Evolutionary conservation across 1,140 invertebrate genomes (phyloP).

Genomic region (Hyles vespertilio): DNA sequence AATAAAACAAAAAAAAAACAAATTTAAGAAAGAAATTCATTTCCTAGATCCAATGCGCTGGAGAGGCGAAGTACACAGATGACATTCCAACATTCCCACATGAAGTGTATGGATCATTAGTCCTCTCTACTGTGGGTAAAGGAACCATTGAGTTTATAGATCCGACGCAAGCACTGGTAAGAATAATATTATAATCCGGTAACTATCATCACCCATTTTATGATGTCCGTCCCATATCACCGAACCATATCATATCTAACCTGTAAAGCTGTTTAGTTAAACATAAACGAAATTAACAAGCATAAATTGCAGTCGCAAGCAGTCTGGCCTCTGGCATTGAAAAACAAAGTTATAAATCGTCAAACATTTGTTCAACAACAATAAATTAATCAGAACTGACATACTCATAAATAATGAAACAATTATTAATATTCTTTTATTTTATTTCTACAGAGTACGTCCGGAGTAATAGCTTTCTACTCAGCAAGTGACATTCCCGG

Average conservation of each 20-base stretch:
- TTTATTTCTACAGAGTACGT: constrained; percentile 24
- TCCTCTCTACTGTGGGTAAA: constrained; percentile 55
- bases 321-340: too few species aligned
- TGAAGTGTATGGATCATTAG: constrained; percentile 80
- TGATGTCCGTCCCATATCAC: too few species aligned
- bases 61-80: constrained; percentile 80
- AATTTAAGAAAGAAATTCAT: background rate
- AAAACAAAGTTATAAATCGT: too few species aligned
- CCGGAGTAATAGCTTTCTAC: constrained; percentile 66
- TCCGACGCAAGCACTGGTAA: constrained; percentile 77
- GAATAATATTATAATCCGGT: background rate
- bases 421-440: background rate
- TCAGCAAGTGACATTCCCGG: constrained; percentile 85
- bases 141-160: constrained; percentile 75
- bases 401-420: too few species aligned
- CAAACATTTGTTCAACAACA: too few species aligned
- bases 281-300: too few species aligned
- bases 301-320: too few species aligned
- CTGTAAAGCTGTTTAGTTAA: too few species aligned
- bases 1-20: background rate
- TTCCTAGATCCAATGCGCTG: constrained; percentile 73
- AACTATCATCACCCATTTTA: too few species aligned
- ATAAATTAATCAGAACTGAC: too few species aligned
- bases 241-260: too few species aligned
- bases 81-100: constrained; percentile 76